Evolutionary conservation across 2,113 vertebrate genomes (phyloP), one percentile per base, ranked within the genome.

Genomic region (Nibea coibor): DNA sequence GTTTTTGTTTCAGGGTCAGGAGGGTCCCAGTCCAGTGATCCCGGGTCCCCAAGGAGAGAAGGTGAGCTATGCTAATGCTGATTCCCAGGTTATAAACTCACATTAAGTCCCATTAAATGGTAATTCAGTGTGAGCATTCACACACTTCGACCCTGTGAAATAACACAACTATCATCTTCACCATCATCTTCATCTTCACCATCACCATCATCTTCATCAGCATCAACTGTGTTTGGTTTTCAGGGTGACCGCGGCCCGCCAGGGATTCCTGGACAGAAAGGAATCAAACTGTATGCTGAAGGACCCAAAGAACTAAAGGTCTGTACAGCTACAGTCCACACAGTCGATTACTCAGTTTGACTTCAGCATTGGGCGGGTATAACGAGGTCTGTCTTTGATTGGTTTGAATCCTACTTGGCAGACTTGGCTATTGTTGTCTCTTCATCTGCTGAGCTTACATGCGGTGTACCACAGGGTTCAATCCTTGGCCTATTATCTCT

Each of bases 291-390:
- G 10, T 95, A 93, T 8, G 88, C 82, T 0, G 84, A 93, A 54
- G 92, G 87, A 56, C 73, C 84, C 50, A 93, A 87, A 74, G 94
- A 95, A 20, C 87, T 92, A 15, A 95, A 95, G 91, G 95, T 95
- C 65, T 43, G 73, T 9, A 39, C 35, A 39, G 35, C 35, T 39
- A 2, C 24, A 26, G 24, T 39, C 35, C 35, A 39, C 35, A 39
- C 35, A 39, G 35, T 39, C 35, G 1, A 39, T 39, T 39, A 39
- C 35, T 39, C 35, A 39, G 5, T 31, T 39, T 39, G 7, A 39
- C 8, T 8, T 39, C 35, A 39, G 35, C 35, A 9, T 2, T 39
- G 35, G 35, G 35, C 35, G 35, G 7, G 35, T 39, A 39, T 39
- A 39, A 39, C 35, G 35, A 39, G 35, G 35, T 39, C 35, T 39